Evolutionary conservation across 2,797 vertebrate genomes (phyloP).

Genomic region (Chelmon rostratus): DNA sequence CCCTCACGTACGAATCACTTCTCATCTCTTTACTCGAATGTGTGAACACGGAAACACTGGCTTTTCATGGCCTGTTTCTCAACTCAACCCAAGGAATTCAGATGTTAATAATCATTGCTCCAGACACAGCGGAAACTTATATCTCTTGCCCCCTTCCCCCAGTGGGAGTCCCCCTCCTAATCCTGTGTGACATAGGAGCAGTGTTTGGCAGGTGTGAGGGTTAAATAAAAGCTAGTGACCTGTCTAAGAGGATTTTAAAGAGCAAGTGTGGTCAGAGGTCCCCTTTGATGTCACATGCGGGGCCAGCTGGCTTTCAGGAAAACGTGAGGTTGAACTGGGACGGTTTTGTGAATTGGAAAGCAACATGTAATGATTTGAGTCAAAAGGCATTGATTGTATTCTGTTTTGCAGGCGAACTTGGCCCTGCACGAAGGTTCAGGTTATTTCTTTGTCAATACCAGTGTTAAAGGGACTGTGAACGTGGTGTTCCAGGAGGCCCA

Average conservation of each 20-base stretch:
- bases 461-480: constrained; percentile 81
- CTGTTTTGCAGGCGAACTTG: constrained; percentile 87
- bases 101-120: background rate
- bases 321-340: background rate
- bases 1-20: background rate
- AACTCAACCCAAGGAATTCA: constrained; percentile 5
- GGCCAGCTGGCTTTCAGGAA: constrained; percentile 27
- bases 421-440: constrained; percentile 92
- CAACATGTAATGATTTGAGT: background rate
- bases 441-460: constrained; percentile 94
- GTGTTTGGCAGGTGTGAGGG: constrained; percentile 32
- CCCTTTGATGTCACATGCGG: constrained; percentile 37
- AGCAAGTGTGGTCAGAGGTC: constrained; percentile 35
- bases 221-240: constrained; percentile 63
- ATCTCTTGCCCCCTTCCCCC: background rate
- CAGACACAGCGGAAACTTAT: background rate
- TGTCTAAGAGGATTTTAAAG: constrained; percentile 58
- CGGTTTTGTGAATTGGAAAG: background rate
- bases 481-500: constrained; percentile 88
- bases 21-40: background rate
- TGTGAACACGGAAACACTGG: background rate
- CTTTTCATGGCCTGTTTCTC: constrained; percentile 15
- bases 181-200: constrained; percentile 35
- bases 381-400: constrained; percentile 1
- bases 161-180: constrained; percentile 27